Evolutionary conservation across 2,888 invertebrate genomes (phyloP).

Genomic region (Drosophila mulleri): DNA sequence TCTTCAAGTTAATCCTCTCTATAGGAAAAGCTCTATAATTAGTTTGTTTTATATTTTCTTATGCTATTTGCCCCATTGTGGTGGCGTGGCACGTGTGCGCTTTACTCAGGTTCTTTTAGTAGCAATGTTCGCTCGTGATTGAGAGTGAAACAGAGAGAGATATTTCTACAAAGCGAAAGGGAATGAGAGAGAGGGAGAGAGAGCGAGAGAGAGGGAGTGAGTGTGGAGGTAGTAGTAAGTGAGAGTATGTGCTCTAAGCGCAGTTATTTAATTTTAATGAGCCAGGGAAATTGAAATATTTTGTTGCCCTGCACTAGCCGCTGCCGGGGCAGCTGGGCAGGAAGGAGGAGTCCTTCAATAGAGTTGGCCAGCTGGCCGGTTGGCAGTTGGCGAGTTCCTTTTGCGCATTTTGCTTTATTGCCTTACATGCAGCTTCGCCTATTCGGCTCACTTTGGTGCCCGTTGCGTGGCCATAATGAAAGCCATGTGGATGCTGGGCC

Average conservation of each 20-base stretch:
- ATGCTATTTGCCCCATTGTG: slow-evolving; percentile 17
- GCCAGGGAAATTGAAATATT: slow-evolving; percentile 80
- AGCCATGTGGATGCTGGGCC: slow-evolving; percentile 28
- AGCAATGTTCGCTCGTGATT: background rate
- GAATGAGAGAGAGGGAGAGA: background rate
- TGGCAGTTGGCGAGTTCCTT: slow-evolving; percentile 7
- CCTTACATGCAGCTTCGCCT: slow-evolving; percentile 59
- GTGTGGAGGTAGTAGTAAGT: slow-evolving; percentile 1
- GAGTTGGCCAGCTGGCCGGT: too few species aligned
- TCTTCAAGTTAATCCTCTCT: background rate
- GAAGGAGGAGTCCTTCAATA: background rate
- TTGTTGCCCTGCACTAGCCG: slow-evolving; percentile 41
- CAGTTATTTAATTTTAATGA: slow-evolving; percentile 82
- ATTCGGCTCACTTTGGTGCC: slow-evolving; percentile 50
- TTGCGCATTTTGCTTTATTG: slow-evolving; percentile 52
- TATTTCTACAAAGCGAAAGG: background rate
- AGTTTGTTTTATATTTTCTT: slow-evolving; percentile 26
- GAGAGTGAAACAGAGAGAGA: background rate
- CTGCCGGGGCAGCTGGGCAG: background rate
- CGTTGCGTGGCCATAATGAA: slow-evolving; percentile 57
- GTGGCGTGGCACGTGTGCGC: slow-evolving; percentile 6
- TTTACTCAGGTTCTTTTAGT: slow-evolving; percentile 2
- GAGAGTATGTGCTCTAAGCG: slow-evolving; percentile 31
- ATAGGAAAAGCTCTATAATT: slow-evolving; percentile 21
- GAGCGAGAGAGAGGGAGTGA: background rate